A percentile compares a stretch with the other conserved stretches of the same genome.
Evolutionary conservation across 1,140 invertebrate species (phyloP).

Genomic region (Lysiphlebus fabarum): DNA sequence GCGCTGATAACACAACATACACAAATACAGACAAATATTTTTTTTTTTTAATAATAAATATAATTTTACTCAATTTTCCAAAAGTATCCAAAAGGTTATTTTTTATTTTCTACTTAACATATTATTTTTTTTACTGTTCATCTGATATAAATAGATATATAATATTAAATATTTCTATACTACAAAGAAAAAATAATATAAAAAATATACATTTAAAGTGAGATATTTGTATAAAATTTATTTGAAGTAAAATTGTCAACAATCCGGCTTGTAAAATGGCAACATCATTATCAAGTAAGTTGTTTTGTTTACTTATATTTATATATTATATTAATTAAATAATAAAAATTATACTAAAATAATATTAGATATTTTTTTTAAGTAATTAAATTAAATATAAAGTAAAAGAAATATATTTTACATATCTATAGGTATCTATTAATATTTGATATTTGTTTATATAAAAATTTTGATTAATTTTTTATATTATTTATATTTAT

Average conservation of each 20-base stretch:
- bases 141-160: too few species aligned
- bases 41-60: too few species aligned
- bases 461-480: not conserved
- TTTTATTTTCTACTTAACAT: too few species aligned
- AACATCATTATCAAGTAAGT: slow-evolving; percentile 19
- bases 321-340: not conserved
- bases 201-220: too few species aligned
- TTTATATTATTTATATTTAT: slow-evolving; percentile 14
- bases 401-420: not conserved
- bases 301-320: not conserved
- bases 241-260: not conserved
- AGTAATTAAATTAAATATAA: not conserved
- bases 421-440: not conserved
- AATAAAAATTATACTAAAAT: not conserved
- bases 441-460: not conserved
- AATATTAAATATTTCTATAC: too few species aligned
- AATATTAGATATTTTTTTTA: not conserved
- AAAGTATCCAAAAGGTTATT: too few species aligned
- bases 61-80: too few species aligned
- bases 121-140: too few species aligned
- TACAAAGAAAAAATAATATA: too few species aligned
- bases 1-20: too few species aligned
- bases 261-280: slow-evolving; percentile 12
- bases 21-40: too few species aligned
- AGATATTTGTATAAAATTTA: not conserved